These are phyloP conservation scores for Sarcophaga peregrina DNA, from an alignment of 1,140 invertebrate species.

Conservation along the genomic window DNA sequence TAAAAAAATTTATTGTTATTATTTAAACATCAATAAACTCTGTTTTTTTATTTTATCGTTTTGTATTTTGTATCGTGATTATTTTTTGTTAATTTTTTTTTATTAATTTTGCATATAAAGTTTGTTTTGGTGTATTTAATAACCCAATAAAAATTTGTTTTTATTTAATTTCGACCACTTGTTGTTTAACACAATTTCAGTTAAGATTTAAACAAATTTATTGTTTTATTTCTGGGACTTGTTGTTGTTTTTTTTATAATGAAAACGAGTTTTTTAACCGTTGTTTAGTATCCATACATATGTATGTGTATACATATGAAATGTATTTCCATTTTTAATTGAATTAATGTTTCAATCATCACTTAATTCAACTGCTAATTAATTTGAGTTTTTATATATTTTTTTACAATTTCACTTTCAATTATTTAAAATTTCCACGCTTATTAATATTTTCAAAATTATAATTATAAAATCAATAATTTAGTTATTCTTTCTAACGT, in stretches of 20 bases:
- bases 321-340: not conserved
- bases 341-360: not conserved
- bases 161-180: not conserved
- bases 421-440: no score
- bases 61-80: no score
- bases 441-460: no score
- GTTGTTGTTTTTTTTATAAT: not conserved
- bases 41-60: no score
- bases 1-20: no score
- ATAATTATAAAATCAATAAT: no score
- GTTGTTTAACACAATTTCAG: not conserved
- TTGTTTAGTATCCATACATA: not conserved
- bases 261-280: not conserved
- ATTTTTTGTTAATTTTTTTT: no score
- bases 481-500: no score
- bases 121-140: not conserved
- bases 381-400: not conserved
- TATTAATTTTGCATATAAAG: not conserved
- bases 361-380: not conserved
- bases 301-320: not conserved
- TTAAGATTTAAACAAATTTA: not conserved
- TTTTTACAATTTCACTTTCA: no score
- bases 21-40: no score
- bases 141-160: not conserved
- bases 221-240: not conserved